phyloP scores from a whole-genome alignment of 2,113 vertebrate genomes.

The Pimephales promelas region DNA sequence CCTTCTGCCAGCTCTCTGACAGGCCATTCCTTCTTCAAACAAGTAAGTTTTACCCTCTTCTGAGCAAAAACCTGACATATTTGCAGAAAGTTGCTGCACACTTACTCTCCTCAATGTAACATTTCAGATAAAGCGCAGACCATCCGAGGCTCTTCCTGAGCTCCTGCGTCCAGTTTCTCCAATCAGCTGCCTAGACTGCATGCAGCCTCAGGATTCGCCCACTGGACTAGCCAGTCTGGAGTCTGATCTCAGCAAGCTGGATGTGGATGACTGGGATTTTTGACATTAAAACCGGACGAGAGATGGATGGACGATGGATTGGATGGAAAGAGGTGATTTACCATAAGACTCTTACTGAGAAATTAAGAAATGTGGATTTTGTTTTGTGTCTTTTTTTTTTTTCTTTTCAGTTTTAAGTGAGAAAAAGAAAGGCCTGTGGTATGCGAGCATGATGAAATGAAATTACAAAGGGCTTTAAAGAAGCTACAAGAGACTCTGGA shows the following conservation, averaged over 20 bases:
- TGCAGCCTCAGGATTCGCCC: slow-evolving; percentile 78
- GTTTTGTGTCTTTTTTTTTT: not conserved
- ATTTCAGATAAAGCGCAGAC: slow-evolving; percentile 87
- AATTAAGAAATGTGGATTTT: not conserved
- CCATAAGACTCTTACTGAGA: not conserved
- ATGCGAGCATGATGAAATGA: not conserved
- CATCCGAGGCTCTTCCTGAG: slow-evolving; percentile 90
- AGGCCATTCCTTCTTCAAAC: slow-evolving; percentile 95
- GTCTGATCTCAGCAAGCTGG: slow-evolving; percentile 87
- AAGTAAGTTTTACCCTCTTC: slow-evolving; percentile 76
- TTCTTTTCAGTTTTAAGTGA: not conserved
- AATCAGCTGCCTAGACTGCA: slow-evolving; percentile 80
- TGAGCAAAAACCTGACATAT: not conserved
- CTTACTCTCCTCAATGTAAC: not conserved
- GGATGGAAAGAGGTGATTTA: not conserved
- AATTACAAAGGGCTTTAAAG: slow-evolving; percentile 4
- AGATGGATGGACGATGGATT: not conserved
- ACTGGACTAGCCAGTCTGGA: slow-evolving; percentile 86
- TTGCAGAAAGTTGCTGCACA: too few relatives aligned
- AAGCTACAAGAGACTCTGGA: not conserved
- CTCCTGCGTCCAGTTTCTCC: slow-evolving; percentile 87
- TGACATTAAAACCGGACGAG: slow-evolving; percentile 64
- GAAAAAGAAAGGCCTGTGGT: not conserved
- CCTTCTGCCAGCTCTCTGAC: slow-evolving; percentile 87
- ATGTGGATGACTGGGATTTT: slow-evolving; percentile 98